These are phyloP conservation scores for Myrmophylax atrothorax DNA, from an alignment of 2,113 vertebrate genomes.

Conservation along the genomic window DNA sequence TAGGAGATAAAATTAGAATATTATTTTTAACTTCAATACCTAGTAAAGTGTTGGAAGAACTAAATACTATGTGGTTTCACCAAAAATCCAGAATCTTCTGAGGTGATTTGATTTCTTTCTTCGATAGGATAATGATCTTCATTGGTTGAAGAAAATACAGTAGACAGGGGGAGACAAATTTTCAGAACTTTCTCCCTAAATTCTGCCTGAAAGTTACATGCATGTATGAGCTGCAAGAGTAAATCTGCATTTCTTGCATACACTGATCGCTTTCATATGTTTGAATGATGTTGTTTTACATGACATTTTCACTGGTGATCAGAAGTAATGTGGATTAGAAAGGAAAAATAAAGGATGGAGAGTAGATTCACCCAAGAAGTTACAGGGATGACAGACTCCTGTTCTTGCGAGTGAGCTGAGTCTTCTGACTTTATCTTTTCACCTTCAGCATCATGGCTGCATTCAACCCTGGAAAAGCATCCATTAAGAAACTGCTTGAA, in stretches of 20 bases:
- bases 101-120: background rate
- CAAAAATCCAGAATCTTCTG: background rate
- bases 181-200: background rate
- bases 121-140: background rate
- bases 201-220: background rate
- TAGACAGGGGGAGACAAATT: background rate
- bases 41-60: background rate
- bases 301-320: background rate
- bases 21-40: background rate
- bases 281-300: background rate
- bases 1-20: background rate
- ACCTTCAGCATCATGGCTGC: background rate
- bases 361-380: background rate
- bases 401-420: background rate
- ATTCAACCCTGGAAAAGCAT: conserved; percentile 11
- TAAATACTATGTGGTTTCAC: background rate
- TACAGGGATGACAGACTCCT: background rate
- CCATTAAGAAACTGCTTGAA: conserved; percentile 1
- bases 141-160: background rate
- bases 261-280: background rate
- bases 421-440: conserved; percentile 10
- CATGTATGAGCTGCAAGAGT: background rate
- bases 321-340: background rate
- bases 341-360: background rate
- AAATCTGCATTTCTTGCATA: background rate